Percentiles rank a stretch among this genome's conserved stretches.
Evolutionary conservation across 1,140 invertebrate genomes (phyloP).

Genomic region (Coenobita brevimanus): DNA sequence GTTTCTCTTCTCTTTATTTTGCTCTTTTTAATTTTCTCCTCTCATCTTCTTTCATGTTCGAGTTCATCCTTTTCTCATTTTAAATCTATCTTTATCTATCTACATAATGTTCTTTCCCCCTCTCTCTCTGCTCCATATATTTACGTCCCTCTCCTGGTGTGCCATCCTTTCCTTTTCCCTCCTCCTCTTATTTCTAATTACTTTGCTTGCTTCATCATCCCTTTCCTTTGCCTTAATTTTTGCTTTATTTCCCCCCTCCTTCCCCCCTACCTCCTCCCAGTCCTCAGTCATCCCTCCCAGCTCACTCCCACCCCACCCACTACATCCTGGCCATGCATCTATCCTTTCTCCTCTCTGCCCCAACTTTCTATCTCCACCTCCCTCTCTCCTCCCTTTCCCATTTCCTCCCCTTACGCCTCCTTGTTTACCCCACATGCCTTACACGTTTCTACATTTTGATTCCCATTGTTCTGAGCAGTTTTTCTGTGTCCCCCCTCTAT

Average conservation of each 20-base stretch:
- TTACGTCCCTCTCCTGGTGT: neutral
- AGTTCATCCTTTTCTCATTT: too few species aligned
- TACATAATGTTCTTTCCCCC: neutral
- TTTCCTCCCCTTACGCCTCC: neutral
- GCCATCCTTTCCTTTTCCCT: conserved; percentile 7
- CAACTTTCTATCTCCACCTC: neutral
- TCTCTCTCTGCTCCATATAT: neutral
- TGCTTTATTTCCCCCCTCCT: neutral
- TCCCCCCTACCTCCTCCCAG: neutral
- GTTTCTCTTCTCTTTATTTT: too few species aligned
- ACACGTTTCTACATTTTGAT: neutral
- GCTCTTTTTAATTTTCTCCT: too few species aligned
- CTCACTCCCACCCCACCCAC: neutral
- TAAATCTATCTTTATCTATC: too few species aligned
- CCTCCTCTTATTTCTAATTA: neutral
- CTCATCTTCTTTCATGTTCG: too few species aligned
- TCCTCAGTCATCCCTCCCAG: neutral
- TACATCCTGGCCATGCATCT: too few species aligned
- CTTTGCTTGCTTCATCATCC: neutral
- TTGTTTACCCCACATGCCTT: neutral
- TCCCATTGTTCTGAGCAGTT: too few species aligned
- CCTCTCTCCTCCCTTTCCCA: neutral
- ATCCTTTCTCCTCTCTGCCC: neutral
- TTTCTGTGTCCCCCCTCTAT: neutral
- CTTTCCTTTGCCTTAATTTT: neutral